phyloP scores from a whole-genome alignment of 2,888 invertebrate species.

The Pogonocherus hispidulus region DNA sequence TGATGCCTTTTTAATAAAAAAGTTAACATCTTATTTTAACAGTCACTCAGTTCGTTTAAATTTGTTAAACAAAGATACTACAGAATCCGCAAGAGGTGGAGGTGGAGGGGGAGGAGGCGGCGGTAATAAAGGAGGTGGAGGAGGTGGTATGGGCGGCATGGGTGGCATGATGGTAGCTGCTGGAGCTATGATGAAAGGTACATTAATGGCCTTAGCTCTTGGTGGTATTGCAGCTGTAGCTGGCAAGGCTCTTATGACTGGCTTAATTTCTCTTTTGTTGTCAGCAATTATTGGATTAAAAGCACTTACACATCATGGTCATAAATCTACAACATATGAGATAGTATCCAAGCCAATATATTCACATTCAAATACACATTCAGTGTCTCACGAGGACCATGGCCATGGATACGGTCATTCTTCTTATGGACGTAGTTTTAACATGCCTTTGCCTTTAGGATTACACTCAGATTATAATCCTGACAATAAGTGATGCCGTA shows the following conservation, averaged over 20 bases:
- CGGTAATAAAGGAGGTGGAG: constrained; percentile 66
- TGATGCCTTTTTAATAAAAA: constrained; percentile 81
- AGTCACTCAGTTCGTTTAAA: constrained; percentile 82
- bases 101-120: constrained; percentile 61
- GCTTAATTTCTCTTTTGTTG: constrained; percentile 83
- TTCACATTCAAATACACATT: constrained; percentile 78
- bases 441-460: constrained; percentile 65
- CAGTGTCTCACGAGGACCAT: constrained; percentile 76
- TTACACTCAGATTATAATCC: constrained; percentile 75
- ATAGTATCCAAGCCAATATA: constrained; percentile 87
- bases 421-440: constrained; percentile 72
- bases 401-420: constrained; percentile 69
- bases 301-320: constrained; percentile 76
- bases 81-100: constrained; percentile 67
- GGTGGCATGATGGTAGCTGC: constrained; percentile 68
- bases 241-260: constrained; percentile 88
- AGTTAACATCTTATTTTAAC: constrained; percentile 79
- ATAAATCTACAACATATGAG: constrained; percentile 84
- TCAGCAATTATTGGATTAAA: constrained; percentile 85
- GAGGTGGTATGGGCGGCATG: constrained; percentile 71
- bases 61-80: constrained; percentile 75
- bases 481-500: constrained; percentile 66
- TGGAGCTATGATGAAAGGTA: constrained; percentile 77
- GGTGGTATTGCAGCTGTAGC: constrained; percentile 84
- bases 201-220: constrained; percentile 76